Percentiles rank a stretch among this genome's conserved stretches.
Evolutionary conservation across 2,113 vertebrate species (phyloP).

Genomic region (Damaliscus lunatus): DNA sequence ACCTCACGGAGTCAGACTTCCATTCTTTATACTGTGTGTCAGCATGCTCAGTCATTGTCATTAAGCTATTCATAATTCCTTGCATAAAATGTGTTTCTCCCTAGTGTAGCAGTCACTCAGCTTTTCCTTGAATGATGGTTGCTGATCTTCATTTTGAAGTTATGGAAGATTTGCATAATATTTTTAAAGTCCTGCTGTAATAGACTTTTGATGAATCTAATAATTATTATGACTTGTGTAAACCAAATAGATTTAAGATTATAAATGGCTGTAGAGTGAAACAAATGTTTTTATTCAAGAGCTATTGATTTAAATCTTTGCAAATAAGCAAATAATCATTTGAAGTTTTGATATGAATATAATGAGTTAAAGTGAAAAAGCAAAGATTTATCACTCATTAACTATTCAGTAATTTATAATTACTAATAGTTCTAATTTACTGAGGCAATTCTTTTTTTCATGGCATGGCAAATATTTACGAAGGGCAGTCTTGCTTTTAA

Average conservation of each 20-base stretch:
- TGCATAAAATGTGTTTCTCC: neutral
- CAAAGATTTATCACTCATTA: neutral
- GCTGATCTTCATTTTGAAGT: neutral
- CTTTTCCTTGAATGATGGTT: neutral
- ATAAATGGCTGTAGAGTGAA: neutral
- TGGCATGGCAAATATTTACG: neutral
- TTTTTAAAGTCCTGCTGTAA: neutral
- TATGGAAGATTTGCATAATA: neutral
- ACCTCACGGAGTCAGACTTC: neutral
- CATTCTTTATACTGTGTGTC: neutral
- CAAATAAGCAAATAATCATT: neutral
- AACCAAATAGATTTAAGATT: neutral
- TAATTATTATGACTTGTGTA: neutral
- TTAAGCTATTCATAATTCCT: neutral
- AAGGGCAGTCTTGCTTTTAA: neutral
- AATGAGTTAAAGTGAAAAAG: neutral
- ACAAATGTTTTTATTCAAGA: neutral
- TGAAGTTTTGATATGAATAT: neutral
- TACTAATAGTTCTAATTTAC: neutral
- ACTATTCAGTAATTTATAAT: neutral
- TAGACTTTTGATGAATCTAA: slow-evolving; percentile 23
- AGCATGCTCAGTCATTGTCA: neutral
- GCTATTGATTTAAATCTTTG: neutral
- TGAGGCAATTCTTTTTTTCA: neutral
- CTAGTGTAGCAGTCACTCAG: neutral